phyloP scores from a whole-genome alignment of 2,113 vertebrate species.

The human (Homo sapiens) region GRCh38 chr22:24756501-24757000 shows the following conservation, averaged over 20 bases:
- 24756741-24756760: no score
- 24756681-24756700: constrained; percentile 83
- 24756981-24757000: no score
- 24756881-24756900: no score
- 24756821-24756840: no score
- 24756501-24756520: constrained; percentile 88
- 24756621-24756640: constrained; percentile 91
- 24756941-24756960: no score
- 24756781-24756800: background rate
- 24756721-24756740: fast-evolving
- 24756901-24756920: no score
- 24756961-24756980: no score
- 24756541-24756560: constrained; percentile 81
- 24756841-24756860: no score
- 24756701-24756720: constrained; percentile 80
- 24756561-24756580: constrained; percentile 89
- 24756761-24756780: background rate
- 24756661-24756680: constrained; percentile 86
- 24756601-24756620: constrained; percentile 88
- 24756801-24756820: no score
- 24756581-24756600: constrained; percentile 85
- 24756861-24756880: no score
- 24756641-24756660: constrained; percentile 88
- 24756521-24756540: constrained; percentile 88
- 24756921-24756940: no score